Percentiles rank a stretch among this genome's conserved stretches.
phyloP scores from a whole-genome alignment of 2,888 invertebrate genomes.

The Sylvicola fuscatus region DNA sequence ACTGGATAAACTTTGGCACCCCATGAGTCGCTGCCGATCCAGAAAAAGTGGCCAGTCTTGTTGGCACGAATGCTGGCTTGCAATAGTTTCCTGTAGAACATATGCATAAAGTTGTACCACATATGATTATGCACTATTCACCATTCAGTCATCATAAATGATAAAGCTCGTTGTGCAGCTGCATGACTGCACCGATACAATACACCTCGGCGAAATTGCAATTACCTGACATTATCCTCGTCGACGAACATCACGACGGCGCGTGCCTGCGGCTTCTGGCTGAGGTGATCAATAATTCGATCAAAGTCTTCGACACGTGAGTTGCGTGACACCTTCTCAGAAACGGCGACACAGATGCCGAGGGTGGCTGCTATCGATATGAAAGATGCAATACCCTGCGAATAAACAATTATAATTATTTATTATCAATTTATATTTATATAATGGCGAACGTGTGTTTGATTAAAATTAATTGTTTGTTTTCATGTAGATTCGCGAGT shows the following conservation, averaged over 20 bases:
- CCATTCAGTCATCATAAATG: too few relatives aligned
- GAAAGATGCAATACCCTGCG: slow-evolving; percentile 37
- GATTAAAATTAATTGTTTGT: too few relatives aligned
- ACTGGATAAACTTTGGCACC: slow-evolving; percentile 43
- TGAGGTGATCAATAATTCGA: slow-evolving; percentile 33
- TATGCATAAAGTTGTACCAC: too few relatives aligned
- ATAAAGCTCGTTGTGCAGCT: too few relatives aligned
- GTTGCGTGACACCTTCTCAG: slow-evolving; percentile 36
- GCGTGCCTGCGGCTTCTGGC: slow-evolving; percentile 34
- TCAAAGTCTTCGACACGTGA: slow-evolving; percentile 34
- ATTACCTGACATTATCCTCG: slow-evolving; percentile 42
- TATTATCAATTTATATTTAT: too few relatives aligned
- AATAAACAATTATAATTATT: too few relatives aligned
- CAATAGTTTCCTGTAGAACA: slow-evolving; percentile 28
- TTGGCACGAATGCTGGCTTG: slow-evolving; percentile 35
- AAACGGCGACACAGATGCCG: slow-evolving; percentile 32
- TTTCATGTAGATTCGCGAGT: too few relatives aligned
- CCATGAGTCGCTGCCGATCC: slow-evolving; percentile 54
- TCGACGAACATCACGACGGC: slow-evolving; percentile 51
- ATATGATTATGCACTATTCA: too few relatives aligned
- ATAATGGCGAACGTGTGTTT: too few relatives aligned
- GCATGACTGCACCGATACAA: too few relatives aligned
- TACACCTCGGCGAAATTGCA: background rate
- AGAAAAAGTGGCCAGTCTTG: slow-evolving; percentile 37
- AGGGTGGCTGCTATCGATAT: slow-evolving; percentile 26